Percentiles rank a stretch among this genome's conserved stretches.
phyloP scores from a whole-genome alignment of 2,888 invertebrate species.

The Proisotoma minuta region DNA sequence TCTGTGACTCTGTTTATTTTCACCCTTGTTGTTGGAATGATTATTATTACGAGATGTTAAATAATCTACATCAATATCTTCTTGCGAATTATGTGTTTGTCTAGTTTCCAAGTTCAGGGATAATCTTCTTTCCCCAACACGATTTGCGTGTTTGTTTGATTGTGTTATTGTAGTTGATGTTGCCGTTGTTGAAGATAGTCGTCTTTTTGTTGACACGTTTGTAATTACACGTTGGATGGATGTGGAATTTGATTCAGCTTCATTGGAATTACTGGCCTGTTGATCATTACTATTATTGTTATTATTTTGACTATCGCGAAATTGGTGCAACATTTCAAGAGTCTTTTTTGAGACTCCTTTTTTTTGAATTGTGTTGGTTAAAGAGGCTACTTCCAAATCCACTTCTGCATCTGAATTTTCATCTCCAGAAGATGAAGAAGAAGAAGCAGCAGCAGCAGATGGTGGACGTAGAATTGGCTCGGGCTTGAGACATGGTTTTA shows the following conservation, averaged over 20 bases:
- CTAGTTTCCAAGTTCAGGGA: constrained; percentile 21
- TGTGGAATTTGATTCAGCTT: too few species aligned
- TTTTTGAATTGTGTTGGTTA: constrained; percentile 4
- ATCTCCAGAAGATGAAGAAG: constrained; percentile 18
- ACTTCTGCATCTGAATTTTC: constrained; percentile 21
- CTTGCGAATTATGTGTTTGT: constrained; percentile 3
- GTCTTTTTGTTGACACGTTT: too few species aligned
- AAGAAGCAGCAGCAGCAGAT: too few species aligned
- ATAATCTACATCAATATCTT: constrained; percentile 21
- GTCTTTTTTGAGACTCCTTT: background rate
- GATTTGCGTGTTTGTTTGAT: background rate
- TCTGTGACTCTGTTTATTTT: background rate
- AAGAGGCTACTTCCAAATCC: constrained; percentile 29
- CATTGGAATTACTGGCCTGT: constrained; percentile 1
- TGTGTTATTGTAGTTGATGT: constrained; percentile 11
- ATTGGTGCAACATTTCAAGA: background rate
- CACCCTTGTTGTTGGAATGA: background rate
- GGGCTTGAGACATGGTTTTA: constrained; percentile 44
- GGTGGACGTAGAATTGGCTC: constrained; percentile 36
- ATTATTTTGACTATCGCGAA: too few species aligned
- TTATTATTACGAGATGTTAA: background rate
- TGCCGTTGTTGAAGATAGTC: constrained; percentile 19
- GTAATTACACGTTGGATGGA: too few species aligned
- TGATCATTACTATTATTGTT: background rate
- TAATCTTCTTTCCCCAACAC: constrained; percentile 13